Conservation (phyloP, 2,113 vertebrate species). For the Grammomys surdaster region DNA sequence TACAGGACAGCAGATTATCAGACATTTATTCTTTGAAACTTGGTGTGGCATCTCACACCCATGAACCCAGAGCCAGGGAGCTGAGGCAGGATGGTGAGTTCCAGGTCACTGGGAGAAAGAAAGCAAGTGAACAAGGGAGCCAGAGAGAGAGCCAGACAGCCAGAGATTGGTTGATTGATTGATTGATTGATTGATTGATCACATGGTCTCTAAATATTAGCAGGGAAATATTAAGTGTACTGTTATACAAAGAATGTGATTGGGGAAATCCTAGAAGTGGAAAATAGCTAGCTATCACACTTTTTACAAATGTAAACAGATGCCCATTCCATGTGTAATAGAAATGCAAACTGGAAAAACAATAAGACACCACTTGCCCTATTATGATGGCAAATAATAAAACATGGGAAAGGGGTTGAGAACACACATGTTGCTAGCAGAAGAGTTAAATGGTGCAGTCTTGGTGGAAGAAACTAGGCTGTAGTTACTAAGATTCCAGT, state of each 20-base stretch:
- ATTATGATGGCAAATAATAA: not conserved
- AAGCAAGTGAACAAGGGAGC: not conserved
- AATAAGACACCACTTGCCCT: constrained; percentile 12
- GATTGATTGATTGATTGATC: not conserved
- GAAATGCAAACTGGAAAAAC: constrained; percentile 54
- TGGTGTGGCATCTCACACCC: not conserved
- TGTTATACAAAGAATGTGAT: not conserved
- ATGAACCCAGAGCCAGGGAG: not conserved
- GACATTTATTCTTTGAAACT: not conserved
- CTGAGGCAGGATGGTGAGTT: not conserved
- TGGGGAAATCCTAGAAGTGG: constrained; percentile 22
- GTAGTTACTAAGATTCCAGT: constrained; percentile 50
- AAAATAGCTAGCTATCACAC: not conserved
- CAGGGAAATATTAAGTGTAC: not conserved
- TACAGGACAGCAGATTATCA: not conserved
- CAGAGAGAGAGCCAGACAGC: not conserved
- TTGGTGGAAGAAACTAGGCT: constrained; percentile 3
- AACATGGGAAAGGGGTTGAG: not conserved
- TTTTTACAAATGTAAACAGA: constrained; percentile 16
- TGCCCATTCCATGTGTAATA: constrained; percentile 23
- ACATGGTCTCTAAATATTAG: constrained; percentile 25
- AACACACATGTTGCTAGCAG: not conserved
- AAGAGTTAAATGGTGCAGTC: constrained; percentile 27
- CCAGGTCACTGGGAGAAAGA: not conserved
- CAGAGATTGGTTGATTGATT: not conserved